These are phyloP conservation scores for Danio aesculapii DNA, from an alignment of 2,797 vertebrate species.

Conservation along the genomic window DNA sequence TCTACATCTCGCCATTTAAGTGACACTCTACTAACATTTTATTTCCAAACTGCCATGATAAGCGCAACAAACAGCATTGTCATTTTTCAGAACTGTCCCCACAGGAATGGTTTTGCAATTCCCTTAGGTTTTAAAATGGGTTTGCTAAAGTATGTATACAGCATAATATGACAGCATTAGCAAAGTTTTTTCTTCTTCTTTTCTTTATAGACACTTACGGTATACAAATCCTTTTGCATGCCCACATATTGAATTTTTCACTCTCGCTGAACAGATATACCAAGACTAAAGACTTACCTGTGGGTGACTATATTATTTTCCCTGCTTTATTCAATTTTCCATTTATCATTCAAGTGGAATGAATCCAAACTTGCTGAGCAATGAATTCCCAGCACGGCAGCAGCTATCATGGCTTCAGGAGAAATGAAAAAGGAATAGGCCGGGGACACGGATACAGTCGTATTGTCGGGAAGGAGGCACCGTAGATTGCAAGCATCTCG, in stretches of 20 bases:
- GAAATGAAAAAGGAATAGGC: constrained; percentile 46
- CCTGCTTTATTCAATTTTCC: constrained; percentile 26
- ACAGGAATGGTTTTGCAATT: neutral
- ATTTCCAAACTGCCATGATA: too few species aligned
- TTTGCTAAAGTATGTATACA: too few species aligned
- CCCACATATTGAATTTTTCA: neutral
- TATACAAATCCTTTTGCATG: neutral
- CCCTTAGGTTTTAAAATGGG: neutral
- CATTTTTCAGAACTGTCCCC: neutral
- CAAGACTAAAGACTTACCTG: constrained; percentile 37
- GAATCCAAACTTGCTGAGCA: constrained; percentile 57
- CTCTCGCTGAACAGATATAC: constrained; percentile 11
- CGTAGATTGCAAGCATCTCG: constrained; percentile 22
- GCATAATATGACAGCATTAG: neutral
- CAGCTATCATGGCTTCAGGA: constrained; percentile 41
- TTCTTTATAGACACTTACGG: neutral
- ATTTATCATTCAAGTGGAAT: constrained; percentile 49
- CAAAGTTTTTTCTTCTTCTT: neutral
- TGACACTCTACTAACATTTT: too few species aligned
- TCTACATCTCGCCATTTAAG: too few species aligned
- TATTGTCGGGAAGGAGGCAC: constrained; percentile 30
- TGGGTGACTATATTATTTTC: constrained; percentile 18
- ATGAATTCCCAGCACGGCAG: constrained; percentile 40
- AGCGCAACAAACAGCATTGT: neutral
- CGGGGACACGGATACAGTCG: constrained; percentile 24